Conservation (phyloP, 2,888 invertebrate species). For the Stenurella melanura region DNA sequence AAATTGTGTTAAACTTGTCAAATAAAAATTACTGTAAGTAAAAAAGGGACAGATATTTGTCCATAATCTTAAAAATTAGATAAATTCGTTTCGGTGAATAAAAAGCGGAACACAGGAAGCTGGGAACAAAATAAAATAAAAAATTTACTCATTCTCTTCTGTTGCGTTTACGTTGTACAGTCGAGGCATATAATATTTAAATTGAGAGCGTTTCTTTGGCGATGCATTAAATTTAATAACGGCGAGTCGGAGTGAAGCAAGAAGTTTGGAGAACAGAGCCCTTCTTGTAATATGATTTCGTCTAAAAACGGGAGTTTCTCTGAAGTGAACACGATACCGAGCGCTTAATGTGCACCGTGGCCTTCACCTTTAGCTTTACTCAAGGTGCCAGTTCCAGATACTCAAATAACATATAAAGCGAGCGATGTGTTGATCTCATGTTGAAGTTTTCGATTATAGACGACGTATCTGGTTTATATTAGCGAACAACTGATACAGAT, state of each 20-base stretch:
- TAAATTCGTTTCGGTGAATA: constrained; percentile 16
- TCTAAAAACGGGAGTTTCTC: constrained; percentile 39
- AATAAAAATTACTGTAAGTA: not conserved
- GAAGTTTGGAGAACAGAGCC: constrained; percentile 40
- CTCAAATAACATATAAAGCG: constrained; percentile 9
- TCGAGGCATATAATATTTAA: constrained; percentile 48
- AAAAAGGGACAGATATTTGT: constrained; percentile 4
- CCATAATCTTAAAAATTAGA: constrained; percentile 15
- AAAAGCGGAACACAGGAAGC: not conserved
- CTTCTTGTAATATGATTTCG: constrained; percentile 38
- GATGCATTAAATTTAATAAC: constrained; percentile 55
- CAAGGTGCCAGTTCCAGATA: constrained; percentile 28
- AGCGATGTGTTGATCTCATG: not conserved
- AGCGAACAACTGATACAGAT: too few species aligned
- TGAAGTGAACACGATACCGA: constrained; percentile 30
- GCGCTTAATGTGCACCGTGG: constrained; percentile 31
- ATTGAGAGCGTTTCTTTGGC: constrained; percentile 52
- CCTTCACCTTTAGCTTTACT: constrained; percentile 21
- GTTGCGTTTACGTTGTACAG: constrained; percentile 39
- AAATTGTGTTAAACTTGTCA: not conserved
- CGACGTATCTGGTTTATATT: not conserved
- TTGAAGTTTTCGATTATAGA: constrained; percentile 5
- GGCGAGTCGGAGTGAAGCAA: constrained; percentile 41
- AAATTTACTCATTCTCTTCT: constrained; percentile 19
- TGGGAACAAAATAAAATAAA: constrained; percentile 23